Evolutionary conservation across 2,888 invertebrate genomes (phyloP).

Genomic region (Sinohyriopsis cumingii): DNA sequence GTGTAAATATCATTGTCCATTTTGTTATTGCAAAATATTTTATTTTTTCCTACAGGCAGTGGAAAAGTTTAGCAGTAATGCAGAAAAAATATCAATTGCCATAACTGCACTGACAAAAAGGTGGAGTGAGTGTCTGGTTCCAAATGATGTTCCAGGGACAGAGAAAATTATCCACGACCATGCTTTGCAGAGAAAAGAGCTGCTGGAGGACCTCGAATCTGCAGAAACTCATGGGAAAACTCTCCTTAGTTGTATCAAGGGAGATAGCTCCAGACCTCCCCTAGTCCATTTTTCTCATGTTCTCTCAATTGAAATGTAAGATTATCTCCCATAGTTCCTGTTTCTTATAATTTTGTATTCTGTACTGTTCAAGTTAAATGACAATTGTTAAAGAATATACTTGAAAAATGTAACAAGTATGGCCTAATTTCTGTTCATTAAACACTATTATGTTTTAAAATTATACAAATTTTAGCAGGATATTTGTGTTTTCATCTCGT

Average conservation of each 20-base stretch:
- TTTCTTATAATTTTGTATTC: not conserved
- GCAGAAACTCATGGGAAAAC: constrained; percentile 92
- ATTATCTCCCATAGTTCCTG: constrained; percentile 1
- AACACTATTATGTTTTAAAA: too few species aligned
- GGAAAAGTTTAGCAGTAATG: constrained; percentile 94
- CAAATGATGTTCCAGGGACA: constrained; percentile 93
- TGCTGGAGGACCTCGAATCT: constrained; percentile 85
- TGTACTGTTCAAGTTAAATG: not conserved
- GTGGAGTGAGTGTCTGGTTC: constrained; percentile 92
- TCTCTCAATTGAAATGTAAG: constrained; percentile 90
- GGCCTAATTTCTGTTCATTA: too few species aligned
- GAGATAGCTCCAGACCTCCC: constrained; percentile 53
- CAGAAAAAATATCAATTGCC: constrained; percentile 89
- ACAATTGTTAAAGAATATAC: too few species aligned
- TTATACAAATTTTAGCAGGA: too few species aligned
- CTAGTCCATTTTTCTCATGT: constrained; percentile 79
- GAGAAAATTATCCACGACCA: constrained; percentile 87
- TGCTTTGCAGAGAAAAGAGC: constrained; percentile 55
- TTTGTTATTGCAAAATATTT: not conserved
- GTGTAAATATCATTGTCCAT: too few species aligned
- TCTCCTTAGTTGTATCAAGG: constrained; percentile 79
- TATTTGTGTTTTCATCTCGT: too few species aligned
- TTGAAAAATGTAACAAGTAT: too few species aligned
- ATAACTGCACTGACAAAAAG: constrained; percentile 90
- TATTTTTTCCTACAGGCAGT: constrained; percentile 80